Conservation (phyloP, 2,888 invertebrate species). For the Amiota minor region DNA sequence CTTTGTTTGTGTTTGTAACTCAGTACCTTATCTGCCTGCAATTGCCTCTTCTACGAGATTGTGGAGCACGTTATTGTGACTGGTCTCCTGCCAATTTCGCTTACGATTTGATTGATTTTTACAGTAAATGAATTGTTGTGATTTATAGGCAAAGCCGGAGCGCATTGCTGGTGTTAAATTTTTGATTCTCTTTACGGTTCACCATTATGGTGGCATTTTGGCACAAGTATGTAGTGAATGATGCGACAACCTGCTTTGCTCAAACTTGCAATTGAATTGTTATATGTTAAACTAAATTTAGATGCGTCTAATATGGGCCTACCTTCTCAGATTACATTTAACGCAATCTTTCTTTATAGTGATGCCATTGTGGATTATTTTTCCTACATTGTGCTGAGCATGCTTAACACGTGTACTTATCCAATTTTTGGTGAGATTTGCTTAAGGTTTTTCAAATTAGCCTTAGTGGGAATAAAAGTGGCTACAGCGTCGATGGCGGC, state of each 20-base stretch:
- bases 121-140: slow-evolving; percentile 54
- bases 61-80: slow-evolving; percentile 61
- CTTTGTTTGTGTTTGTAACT: slow-evolving; percentile 53
- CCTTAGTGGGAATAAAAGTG: too few relatives aligned
- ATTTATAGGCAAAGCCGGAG: slow-evolving; percentile 21
- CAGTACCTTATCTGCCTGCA: slow-evolving; percentile 2
- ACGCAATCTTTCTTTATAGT: slow-evolving; percentile 22
- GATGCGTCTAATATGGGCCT: slow-evolving; percentile 31
- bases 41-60: slow-evolving; percentile 45
- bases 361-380: slow-evolving; percentile 21
- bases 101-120: slow-evolving; percentile 66
- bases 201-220: too few relatives aligned
- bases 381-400: slow-evolving; percentile 49
- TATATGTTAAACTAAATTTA: slow-evolving; percentile 71
- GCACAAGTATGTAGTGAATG: too few relatives aligned
- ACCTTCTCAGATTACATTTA: slow-evolving; percentile 52
- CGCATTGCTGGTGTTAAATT: too few relatives aligned
- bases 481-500: too few relatives aligned
- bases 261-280: slow-evolving; percentile 68
- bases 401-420: slow-evolving; percentile 72
- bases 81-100: slow-evolving; percentile 47
- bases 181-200: too few relatives aligned
- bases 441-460: too few relatives aligned
- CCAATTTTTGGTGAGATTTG: slow-evolving; percentile 43
- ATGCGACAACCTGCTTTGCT: slow-evolving; percentile 48